Percentiles rank a stretch among this genome's conserved stretches.
phyloP scores from a whole-genome alignment of 2,113 vertebrate species.

The Syngnathoides biaculeatus region DNA sequence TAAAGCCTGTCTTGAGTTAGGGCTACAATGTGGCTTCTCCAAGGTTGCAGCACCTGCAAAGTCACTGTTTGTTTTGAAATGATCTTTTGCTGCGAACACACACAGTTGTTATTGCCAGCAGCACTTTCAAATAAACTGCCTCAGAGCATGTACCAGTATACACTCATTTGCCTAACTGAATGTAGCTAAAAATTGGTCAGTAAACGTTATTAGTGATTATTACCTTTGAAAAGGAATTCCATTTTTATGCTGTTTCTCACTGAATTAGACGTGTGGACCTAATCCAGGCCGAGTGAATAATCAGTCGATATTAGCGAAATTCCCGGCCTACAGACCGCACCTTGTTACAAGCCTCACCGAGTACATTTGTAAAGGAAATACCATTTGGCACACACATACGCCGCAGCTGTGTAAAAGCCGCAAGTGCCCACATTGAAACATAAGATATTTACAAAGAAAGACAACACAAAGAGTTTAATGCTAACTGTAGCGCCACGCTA shows the following conservation, averaged over 20 bases:
- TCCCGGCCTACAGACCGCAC: too few species aligned
- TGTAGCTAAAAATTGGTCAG: background rate
- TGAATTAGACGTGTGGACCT: too few species aligned
- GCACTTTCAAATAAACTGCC: background rate
- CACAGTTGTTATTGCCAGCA: background rate
- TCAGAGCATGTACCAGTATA: background rate
- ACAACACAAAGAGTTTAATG: too few species aligned
- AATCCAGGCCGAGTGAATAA: background rate
- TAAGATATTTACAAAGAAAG: too few species aligned
- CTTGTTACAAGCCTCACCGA: too few species aligned
- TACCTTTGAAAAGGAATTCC: background rate
- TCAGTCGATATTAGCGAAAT: too few species aligned
- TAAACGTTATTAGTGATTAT: background rate
- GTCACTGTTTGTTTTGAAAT: slow-evolving; percentile 23
- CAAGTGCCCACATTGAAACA: too few species aligned
- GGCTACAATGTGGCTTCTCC: background rate
- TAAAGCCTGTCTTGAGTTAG: background rate
- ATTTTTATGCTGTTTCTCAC: background rate
- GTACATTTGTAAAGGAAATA: too few species aligned
- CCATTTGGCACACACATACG: too few species aligned
- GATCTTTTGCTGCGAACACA: background rate
- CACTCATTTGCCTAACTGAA: background rate
- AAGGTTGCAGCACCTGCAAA: background rate
- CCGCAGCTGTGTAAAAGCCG: too few species aligned
- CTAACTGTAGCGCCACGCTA: too few species aligned